phyloP scores from a whole-genome alignment of 1,140 invertebrate genomes.

The Aphis craccivora region DNA sequence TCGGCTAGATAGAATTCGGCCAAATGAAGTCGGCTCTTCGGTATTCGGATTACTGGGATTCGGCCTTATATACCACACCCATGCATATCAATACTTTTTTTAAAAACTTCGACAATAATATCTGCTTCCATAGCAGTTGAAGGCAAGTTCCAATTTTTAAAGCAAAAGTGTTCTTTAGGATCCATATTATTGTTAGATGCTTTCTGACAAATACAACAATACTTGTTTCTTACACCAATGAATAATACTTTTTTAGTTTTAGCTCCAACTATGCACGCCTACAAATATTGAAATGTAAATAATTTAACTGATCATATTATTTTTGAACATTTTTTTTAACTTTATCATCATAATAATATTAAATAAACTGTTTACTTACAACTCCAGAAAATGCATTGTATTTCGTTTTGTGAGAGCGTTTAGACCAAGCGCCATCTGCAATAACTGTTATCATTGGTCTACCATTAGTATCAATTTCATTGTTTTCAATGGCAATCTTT shows the following conservation, averaged over 20 bases:
- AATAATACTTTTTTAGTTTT: neutral
- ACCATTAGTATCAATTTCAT: slow-evolving; percentile 49
- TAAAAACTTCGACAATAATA: neutral
- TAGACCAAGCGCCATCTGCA: slow-evolving; percentile 62
- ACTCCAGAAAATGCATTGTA: slow-evolving; percentile 62
- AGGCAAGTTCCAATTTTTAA: neutral
- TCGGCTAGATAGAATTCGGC: too few relatives aligned
- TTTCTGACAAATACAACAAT: neutral
- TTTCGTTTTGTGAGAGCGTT: slow-evolving; percentile 62
- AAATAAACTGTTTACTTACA: neutral
- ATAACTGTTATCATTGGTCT: slow-evolving; percentile 62
- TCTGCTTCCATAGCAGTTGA: neutral
- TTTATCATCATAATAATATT: too few relatives aligned
- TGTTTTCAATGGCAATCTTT: neutral
- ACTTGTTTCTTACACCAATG: neutral
- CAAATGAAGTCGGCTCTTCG: too few relatives aligned
- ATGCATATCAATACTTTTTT: too few relatives aligned
- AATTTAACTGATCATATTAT: too few relatives aligned
- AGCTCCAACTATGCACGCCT: neutral
- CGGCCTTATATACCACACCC: neutral
- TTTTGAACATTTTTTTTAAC: too few relatives aligned
- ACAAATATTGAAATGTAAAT: neutral
- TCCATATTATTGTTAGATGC: neutral
- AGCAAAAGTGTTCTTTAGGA: neutral
- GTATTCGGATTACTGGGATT: too few relatives aligned